phyloP scores from a whole-genome alignment of 35 echinoderm and acorn worm species.

The Ophioderma brevispina region DNA sequence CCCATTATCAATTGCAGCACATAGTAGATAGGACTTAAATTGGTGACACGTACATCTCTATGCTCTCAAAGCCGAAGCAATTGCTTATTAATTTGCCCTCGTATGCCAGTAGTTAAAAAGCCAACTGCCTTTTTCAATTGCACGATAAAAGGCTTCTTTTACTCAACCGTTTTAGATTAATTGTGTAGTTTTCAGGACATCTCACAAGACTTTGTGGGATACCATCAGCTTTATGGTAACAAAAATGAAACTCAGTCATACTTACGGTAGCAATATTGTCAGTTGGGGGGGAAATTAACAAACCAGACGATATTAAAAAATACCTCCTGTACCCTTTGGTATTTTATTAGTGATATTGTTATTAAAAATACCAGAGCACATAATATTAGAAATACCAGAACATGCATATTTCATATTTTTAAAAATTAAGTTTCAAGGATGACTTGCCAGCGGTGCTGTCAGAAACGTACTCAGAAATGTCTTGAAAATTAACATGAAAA shows the following conservation, averaged over 20 bases:
- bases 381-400: no score
- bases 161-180: background rate
- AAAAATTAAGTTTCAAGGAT: background rate
- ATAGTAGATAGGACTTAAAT: background rate
- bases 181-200: background rate
- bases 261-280: no score
- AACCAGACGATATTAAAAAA: no score
- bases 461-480: background rate
- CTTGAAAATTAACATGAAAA: background rate
- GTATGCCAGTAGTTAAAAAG: background rate
- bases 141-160: background rate
- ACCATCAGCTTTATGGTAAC: no score
- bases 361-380: no score
- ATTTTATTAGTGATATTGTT: no score
- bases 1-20: background rate
- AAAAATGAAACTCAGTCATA: no score
- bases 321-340: no score
- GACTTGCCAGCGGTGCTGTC: background rate
- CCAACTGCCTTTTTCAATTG: slow-evolving; percentile 10
- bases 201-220: background rate
- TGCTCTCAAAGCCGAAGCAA: background rate
- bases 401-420: background rate
- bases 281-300: no score
- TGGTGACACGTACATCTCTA: background rate
- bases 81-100: slow-evolving; percentile 2